Percentiles rank a stretch among this genome's conserved stretches.
Conservation (phyloP, 2,888 invertebrate genomes). For the Embidobia sp. region DNA sequence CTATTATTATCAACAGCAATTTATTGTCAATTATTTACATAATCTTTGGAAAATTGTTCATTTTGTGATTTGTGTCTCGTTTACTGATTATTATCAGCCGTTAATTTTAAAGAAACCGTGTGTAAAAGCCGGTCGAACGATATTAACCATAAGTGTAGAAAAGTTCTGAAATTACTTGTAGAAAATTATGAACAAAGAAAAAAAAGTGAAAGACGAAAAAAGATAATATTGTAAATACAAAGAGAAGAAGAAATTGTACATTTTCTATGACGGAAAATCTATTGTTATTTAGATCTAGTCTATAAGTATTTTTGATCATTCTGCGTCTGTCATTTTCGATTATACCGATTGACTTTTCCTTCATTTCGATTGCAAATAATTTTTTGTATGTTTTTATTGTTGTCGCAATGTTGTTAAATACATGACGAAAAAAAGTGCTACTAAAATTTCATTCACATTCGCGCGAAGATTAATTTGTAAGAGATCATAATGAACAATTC, state of each 20-base stretch:
- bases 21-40: too few relatives aligned
- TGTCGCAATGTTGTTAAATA: conserved; percentile 17
- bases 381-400: conserved; percentile 47
- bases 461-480: conserved; percentile 40
- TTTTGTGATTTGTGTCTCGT: too few relatives aligned
- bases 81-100: too few relatives aligned
- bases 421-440: conserved; percentile 7
- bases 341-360: conserved; percentile 28
- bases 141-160: conserved; percentile 50
- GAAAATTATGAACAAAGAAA: conserved; percentile 19
- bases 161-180: conserved; percentile 56
- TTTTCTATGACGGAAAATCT: conserved; percentile 63
- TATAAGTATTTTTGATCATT: conserved; percentile 60
- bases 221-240: conserved; percentile 59
- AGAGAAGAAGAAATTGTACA: conserved; percentile 51
- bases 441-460: conserved; percentile 27
- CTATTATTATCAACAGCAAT: too few relatives aligned
- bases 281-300: conserved; percentile 64
- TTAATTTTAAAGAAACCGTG: background rate
- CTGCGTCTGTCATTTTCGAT: conserved; percentile 48
- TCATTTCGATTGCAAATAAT: conserved; percentile 36
- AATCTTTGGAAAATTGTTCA: too few relatives aligned
- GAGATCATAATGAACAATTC: conserved; percentile 42
- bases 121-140: conserved; percentile 30
- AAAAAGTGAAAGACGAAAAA: conserved; percentile 2